Evolutionary conservation across 2,113 vertebrate species (phyloP), one percentile per base, ranked within the genome.

Genomic region (Myiopsitta monachus): DNA sequence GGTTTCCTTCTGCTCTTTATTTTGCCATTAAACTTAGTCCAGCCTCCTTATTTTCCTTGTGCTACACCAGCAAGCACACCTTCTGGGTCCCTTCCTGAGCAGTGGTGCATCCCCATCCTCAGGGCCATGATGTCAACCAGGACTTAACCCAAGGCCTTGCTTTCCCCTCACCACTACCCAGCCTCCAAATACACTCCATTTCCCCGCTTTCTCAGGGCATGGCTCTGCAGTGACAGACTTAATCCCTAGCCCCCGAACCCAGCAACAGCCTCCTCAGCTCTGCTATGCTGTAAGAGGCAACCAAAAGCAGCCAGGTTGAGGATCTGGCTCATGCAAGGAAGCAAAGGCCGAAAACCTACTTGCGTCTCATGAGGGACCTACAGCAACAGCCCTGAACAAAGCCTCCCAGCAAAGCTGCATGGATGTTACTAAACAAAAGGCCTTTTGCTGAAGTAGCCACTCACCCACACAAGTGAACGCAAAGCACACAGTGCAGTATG

Each of bases 81-180:
- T 39, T 41, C n/a, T 10, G 28, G 15, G 52, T 52, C 19, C 28
- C 19, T 66, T 73, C 41, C 26, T 2, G 5, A 31, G 38, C 1
- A 1, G 38, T 31, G 18, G 55, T 46, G 31, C 38, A 16, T 68
- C 2, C 10, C 10, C 0, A 0, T n/a, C 24, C 28, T 83, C 5
- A 1, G 55, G 18, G 30, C 33, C 14, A 2, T 10, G 7, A 21
- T 31, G 24, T 23, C 22, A n/a, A 14, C 18, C 1, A 2, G 44
- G 63, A 36, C 38, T 85, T 88, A 19, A 55, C 18, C 27, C 33
- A 5, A 68, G 63, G 31, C 14, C 46, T 78, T 77, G 31, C 49
- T 67, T 77, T 33, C 23, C 23, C 18, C 13, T 92, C 39, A 24
- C 57, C 12, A 4, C 39, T 46, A 11, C 10, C 28, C 63, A 43